Conservation (phyloP, 2,888 invertebrate genomes). For the Catocala nupta region DNA sequence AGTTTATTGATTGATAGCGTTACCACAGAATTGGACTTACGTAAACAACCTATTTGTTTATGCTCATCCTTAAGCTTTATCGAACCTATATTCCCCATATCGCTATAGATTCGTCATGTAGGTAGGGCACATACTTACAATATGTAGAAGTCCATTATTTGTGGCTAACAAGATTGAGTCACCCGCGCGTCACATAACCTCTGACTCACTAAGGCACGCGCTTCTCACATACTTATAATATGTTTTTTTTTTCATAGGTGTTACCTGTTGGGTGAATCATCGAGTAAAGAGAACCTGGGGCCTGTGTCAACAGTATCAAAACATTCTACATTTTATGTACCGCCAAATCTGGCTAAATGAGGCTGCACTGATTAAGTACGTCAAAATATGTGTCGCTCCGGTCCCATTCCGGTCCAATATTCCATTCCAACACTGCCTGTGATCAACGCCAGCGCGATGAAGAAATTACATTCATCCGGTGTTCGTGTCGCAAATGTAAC, state of each 20-base stretch:
- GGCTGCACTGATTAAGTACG: conserved; percentile 25
- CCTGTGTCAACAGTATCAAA: conserved; percentile 28
- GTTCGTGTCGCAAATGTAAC: conserved; percentile 73
- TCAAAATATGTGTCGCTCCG: conserved; percentile 13
- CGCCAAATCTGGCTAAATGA: conserved; percentile 21
- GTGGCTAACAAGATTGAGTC: conserved; percentile 75
- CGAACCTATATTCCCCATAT: conserved; percentile 27
- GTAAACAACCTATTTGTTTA: background rate
- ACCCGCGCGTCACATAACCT: conserved; percentile 55
- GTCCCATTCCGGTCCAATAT: conserved; percentile 56
- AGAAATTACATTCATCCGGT: conserved; percentile 82
- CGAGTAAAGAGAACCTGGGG: conserved; percentile 53
- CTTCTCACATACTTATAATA: conserved; percentile 55
- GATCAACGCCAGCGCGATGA: conserved; percentile 73
- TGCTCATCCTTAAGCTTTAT: conserved; percentile 3
- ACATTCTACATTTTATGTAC: conserved; percentile 10
- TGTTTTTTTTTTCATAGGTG: conserved; percentile 79
- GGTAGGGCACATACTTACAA: conserved; percentile 43
- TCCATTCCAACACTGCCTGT: conserved; percentile 82
- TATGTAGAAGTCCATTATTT: conserved; percentile 46
- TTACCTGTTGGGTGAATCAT: conserved; percentile 73
- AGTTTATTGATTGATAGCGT: conserved; percentile 3
- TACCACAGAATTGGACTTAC: conserved; percentile 6
- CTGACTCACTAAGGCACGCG: conserved; percentile 66
- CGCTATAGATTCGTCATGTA: conserved; percentile 46